Base-by-base conservation (phyloP, 1,140 invertebrate species). In the Saccostrea cuccullata region DNA sequence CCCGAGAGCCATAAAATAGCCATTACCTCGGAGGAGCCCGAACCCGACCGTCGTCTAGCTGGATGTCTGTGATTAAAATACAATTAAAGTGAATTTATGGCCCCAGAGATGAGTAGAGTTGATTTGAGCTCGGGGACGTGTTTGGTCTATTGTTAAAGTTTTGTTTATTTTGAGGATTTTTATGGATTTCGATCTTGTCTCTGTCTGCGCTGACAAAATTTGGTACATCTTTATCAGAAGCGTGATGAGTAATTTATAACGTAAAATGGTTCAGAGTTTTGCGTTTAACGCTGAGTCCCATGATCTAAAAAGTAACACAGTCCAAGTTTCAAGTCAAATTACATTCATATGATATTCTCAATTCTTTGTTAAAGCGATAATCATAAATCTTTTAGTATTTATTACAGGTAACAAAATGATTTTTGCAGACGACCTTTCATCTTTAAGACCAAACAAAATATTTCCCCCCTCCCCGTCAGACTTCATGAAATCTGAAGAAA, bases 51-150 rank as follows among this genome's bases (percentile, higher is more conserved):
- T 77, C 70, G 70, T 77, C 70, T 77, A 30, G 70, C 26, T 20
- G 60, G 70, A 77, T 17, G 70, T 36, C 70, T 77, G 70, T 77
- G 70, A 77, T 77, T 77, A 77, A 77, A 77, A 77, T 77, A 77
- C 70, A 17, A 77, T 77, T 77, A 77, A 77, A 77, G 12, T 77
- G 70, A 40, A 77, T 77, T 77, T 77, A 77, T 17, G 26, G 70
- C 70, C 15, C 26, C 70, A 77, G 70, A 77, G 70, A 77, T 77
- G 26, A 30, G 70, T 77, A 36, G 13, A 36, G 70, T 77, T 77
- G 70, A 77, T 77, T 77, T 26, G 12, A 36, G 26, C 70, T 23
- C 13, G 70, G 15, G 26, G 15, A 36, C 30, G 11, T 77, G 70
- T 77, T 77, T 77, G 70, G 26, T 30, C 26, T 77, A 77, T 77